Base-by-base conservation (phyloP, 2,797 vertebrate genomes). In the Peromyscus attwateri region DNA sequence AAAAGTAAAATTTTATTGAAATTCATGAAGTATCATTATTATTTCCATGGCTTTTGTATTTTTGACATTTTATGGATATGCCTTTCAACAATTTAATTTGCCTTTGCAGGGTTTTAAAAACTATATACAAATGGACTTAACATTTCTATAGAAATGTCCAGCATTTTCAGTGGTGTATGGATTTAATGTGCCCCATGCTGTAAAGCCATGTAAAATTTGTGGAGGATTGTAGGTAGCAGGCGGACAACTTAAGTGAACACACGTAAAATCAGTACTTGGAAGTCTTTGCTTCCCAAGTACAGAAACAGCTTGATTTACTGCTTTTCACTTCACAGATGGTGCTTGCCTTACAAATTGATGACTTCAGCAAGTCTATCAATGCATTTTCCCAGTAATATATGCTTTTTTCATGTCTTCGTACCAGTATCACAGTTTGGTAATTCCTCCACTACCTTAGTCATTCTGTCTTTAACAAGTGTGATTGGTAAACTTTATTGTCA, bases 51-150 rank as follows among this genome's bases (percentile, higher is more conserved):
- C 29, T 68, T 25, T 3, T 80, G 43, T 77, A 62, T 60, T 87
- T 89, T 82, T 70, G 27, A 77, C n/a, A 68, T 68, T 95, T 83
- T 21, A 29, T 81, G 40, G n/a, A 16, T 77, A 40, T 62, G 31
- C 27, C 52, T 85, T 64, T 91, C 81, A 92, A 80, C 73, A 96
- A 83, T 79, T 95, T 82, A 97, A 87, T 79, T 92, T 92, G 81
- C 68, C 75, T 66, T 89, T 43, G 10, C 70, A 89, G 64, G 0
- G 3, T 57, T 85, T 96, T 55, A 11, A 52, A 95, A 87, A 34
- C 37, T 52, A 60, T n/a, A n/a, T 21, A n/a, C 3, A 96, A 90
- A 87, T 89, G 43, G 17, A 75, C 82, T 31, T 95, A 76, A 83
- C 21, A 82, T 60, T 55, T 40, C 64, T 91, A 40, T 60, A 60